Evolutionary conservation across 2,113 vertebrate species (phyloP), one percentile per base, ranked within the genome.

Genomic region (Lampris incognitus): DNA sequence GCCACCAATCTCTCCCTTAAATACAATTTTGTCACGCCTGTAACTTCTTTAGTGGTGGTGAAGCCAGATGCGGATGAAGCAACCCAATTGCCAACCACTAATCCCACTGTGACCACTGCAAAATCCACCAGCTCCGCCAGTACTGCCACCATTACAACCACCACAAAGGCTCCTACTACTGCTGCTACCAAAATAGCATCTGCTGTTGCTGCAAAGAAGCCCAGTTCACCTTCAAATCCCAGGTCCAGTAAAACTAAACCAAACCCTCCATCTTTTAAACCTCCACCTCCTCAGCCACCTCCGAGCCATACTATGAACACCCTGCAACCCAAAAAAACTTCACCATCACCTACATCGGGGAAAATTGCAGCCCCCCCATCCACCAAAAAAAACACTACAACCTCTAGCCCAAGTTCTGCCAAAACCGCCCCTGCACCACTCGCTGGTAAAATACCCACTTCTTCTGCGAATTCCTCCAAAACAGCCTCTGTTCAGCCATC

Each of bases 11-110:
- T 97, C 5, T 96, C 96, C 1, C 92, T 96, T 2, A 93, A 95
- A 77, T 95, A 96, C 70, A 96, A 95, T 82, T 96, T 96, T 78
- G 95, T 96, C 9, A 96, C 94, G 8, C 94, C 94, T 0, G 89
- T 97, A 57, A 97, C 95, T 1, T 97, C 95, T 44, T 84, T 96
- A 85, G 94, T 96, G 6, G 89, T 97, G 9, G 93, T 95, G 2
- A 94, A 94, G 64, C 95, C 94, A 1, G 94, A 94, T 58, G 85
- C 83, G 6, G 91, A 88, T 58, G 89, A 92, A 75, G 66, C 68
- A 42, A 77, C 88, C 56, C 59, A 42, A 24, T 69, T 50, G 57
- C 70, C 82, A 40, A 82, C 87, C n/a, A 90, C 91, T 5, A 44
- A 56, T 3, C 40, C 85, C 48, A 72, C 82, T 64, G 51, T 64